Percentiles rank a stretch among this genome's conserved stretches.
These are phyloP conservation scores for Colaptes auratus DNA, from an alignment of 2,113 vertebrate genomes.

Conservation along the genomic window DNA sequence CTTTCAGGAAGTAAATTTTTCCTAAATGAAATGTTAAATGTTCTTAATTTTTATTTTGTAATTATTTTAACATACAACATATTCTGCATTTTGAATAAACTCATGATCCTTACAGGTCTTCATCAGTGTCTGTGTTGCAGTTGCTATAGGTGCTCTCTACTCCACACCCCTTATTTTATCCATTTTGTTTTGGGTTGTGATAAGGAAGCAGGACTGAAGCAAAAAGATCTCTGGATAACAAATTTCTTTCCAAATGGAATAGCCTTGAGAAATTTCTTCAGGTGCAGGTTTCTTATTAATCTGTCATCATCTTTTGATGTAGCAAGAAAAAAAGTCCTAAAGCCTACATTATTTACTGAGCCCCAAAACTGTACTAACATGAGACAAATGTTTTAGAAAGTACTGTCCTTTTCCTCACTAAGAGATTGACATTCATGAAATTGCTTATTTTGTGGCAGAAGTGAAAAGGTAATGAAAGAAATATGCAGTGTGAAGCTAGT, in stretches of 20 bases:
- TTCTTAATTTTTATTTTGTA: no score
- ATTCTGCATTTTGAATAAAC: not conserved
- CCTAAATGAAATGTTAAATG: no score
- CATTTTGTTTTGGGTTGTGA: not conserved
- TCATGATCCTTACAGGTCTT: not conserved
- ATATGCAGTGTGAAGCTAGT: not conserved
- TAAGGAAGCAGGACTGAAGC: not conserved
- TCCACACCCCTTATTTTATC: not conserved
- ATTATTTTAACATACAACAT: no score
- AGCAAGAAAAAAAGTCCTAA: not conserved
- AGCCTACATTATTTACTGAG: not conserved
- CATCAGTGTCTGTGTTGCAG: not conserved
- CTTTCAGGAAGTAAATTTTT: no score
- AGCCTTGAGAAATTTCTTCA: not conserved
- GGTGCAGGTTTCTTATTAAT: not conserved
- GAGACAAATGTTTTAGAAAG: not conserved
- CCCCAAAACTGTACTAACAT: not conserved
- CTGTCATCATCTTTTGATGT: not conserved
- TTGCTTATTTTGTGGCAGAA: not conserved
- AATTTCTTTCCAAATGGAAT: not conserved
- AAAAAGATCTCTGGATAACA: not conserved
- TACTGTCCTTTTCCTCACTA: not conserved
- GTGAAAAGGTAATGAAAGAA: not conserved
- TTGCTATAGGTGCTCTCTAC: fast-evolving
- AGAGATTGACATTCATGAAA: not conserved